Evolutionary conservation across 2,888 invertebrate species (phyloP).

Genomic region (Drosophila mimetica): DNA sequence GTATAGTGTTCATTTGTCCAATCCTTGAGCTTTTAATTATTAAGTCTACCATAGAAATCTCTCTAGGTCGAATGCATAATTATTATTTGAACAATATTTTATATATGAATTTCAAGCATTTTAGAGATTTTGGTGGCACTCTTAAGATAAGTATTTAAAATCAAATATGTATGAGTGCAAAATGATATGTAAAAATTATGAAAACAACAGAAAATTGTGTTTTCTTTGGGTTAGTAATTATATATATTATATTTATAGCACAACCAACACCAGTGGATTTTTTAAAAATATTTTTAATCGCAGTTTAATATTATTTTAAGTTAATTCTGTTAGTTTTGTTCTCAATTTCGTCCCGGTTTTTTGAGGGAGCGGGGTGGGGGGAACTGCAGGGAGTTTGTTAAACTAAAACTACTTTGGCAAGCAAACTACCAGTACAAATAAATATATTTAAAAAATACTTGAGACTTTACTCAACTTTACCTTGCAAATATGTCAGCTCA

Average conservation of each 20-base stretch:
- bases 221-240: background rate
- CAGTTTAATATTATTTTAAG: background rate
- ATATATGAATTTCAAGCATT: too few species aligned
- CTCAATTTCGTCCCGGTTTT: background rate
- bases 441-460: slow-evolving; percentile 6
- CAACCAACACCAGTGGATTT: slow-evolving; percentile 52
- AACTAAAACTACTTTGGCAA: slow-evolving; percentile 18
- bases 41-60: background rate
- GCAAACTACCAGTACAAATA: slow-evolving; percentile 2
- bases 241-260: slow-evolving; percentile 1
- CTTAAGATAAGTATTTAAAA: background rate
- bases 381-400: slow-evolving; percentile 3
- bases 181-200: background rate
- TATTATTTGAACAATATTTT: background rate
- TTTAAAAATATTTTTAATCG: background rate
- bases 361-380: background rate
- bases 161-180: background rate
- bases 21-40: background rate
- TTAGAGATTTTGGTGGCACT: background rate
- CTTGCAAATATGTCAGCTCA: slow-evolving; percentile 42
- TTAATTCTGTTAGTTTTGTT: slow-evolving; percentile 12
- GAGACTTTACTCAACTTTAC: slow-evolving; percentile 30
- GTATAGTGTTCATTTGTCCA: background rate
- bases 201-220: background rate
- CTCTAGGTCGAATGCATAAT: too few species aligned